phyloP scores from a whole-genome alignment of 2,888 invertebrate species.

The Gerris lacustris region DNA sequence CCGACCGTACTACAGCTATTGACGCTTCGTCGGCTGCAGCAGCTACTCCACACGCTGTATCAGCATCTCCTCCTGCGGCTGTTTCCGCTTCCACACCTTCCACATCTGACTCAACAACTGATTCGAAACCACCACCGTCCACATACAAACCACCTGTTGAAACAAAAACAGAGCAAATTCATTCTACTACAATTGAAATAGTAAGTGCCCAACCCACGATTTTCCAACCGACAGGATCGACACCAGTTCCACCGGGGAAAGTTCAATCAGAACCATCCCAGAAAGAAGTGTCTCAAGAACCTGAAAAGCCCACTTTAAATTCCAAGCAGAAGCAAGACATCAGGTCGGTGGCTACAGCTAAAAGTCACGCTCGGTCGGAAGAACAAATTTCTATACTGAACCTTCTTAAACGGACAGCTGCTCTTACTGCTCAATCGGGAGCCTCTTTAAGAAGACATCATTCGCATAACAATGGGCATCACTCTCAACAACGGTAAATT shows the following conservation, averaged over 20 bases:
- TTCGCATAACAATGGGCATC: too few relatives aligned
- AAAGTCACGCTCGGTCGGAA: not conserved
- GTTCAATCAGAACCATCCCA: not conserved
- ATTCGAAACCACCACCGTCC: not conserved
- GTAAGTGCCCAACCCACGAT: not conserved
- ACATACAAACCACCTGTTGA: not conserved
- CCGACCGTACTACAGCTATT: not conserved
- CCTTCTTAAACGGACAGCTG: not conserved
- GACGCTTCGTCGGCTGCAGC: not conserved
- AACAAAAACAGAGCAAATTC: not conserved
- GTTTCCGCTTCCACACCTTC: conserved; percentile 15
- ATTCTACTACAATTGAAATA: not conserved
- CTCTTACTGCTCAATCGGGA: not conserved
- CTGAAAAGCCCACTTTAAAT: not conserved
- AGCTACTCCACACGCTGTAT: not conserved
- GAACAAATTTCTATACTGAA: not conserved
- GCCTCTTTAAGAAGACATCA: too few relatives aligned
- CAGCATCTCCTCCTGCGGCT: not conserved
- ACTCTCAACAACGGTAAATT: too few relatives aligned
- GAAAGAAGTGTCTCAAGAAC: not conserved
- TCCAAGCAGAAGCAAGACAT: not conserved
- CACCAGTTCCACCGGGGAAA: too few relatives aligned
- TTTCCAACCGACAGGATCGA: not conserved
- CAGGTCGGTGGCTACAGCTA: not conserved
- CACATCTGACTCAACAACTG: not conserved